Base-by-base conservation (phyloP, 2,797 vertebrate species). In the Sebastes trivittatus region DNA sequence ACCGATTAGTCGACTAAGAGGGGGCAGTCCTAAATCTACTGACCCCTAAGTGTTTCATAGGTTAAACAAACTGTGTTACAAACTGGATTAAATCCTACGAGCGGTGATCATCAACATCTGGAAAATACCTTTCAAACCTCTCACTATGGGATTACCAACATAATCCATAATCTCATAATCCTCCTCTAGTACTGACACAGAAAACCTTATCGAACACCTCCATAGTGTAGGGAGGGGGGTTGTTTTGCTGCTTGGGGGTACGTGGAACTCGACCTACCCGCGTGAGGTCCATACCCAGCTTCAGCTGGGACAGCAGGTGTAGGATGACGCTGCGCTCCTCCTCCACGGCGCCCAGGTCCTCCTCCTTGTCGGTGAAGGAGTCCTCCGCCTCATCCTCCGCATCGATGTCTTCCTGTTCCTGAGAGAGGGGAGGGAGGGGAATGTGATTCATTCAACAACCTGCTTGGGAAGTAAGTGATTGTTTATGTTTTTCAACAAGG, bases 251-350 rank as follows among this genome's bases (percentile, higher is more conserved):
- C 32, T 11, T 23, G 49, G 32, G 9, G 10, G 59, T 1, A 20
- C 4, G 4, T 68, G 89, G 87, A 92, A 93, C 80, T 82, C 4
- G 63, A 88, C 94, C 88, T 94, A 99, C 98, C 95, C 98, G 95
- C 0, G 98, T 99, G 92, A 99, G 96, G 92, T 99, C 98, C 98
- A 99, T 99, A 94, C 98, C 98, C 68, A 99, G 96, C 90, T 99
- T 99, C 77, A 99, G 97, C 94, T 99, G 98, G 27, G 98, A 99
- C 83, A 99, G 94, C 82, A 99, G 97, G 94, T 99, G 98, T 75
- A 99, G 95, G 90, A 99, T 99, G 88, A 99, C 96, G 7, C 98
- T 99, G 77, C 98, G 97, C 63, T 99, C 97, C 82, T 99, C 98
- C 90, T 99, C 98, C 82, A 99, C 97, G 0, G 96, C 98, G 8